phyloP scores from a whole-genome alignment of 2,888 invertebrate genomes.

The Chymomyza caudatula region DNA sequence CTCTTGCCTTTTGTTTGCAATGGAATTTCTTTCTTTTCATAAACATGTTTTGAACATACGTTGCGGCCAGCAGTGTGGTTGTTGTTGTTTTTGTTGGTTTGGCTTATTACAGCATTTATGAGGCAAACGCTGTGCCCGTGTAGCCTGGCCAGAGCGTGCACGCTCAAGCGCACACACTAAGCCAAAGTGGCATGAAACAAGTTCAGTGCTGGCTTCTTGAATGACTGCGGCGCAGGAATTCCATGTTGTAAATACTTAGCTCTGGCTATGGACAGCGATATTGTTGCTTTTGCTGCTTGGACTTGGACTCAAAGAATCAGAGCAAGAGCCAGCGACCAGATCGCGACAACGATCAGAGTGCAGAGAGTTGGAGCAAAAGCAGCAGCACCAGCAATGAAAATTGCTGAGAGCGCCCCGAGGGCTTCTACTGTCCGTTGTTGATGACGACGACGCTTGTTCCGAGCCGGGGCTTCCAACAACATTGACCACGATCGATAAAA shows the following conservation, averaged over 20 bases:
- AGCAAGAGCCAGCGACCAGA: conserved; percentile 54
- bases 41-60: conserved; percentile 62
- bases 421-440: conserved; percentile 58
- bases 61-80: conserved; percentile 34
- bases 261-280: conserved; percentile 39
- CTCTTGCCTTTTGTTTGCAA: conserved; percentile 59
- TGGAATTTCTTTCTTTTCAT: conserved; percentile 74
- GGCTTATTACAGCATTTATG: conserved; percentile 69
- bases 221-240: conserved; percentile 64
- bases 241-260: conserved; percentile 63
- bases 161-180: conserved; percentile 51
- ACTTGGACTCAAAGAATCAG: conserved; percentile 51
- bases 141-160: conserved; percentile 37
- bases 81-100: conserved; percentile 30
- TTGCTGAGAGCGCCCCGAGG: conserved; percentile 76
- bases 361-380: conserved; percentile 21
- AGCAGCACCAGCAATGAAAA: conserved; percentile 60
- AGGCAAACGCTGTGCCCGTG: conserved; percentile 36
- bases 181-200: conserved; percentile 65
- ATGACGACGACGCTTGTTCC: conserved; percentile 45
- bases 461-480: conserved; percentile 48
- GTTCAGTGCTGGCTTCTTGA: conserved; percentile 46
- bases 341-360: conserved; percentile 63
- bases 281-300: conserved; percentile 43
- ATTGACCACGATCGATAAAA: conserved; percentile 68